phyloP scores from a whole-genome alignment of 1,140 invertebrate genomes.

The Chionoecetes opilio region DNA sequence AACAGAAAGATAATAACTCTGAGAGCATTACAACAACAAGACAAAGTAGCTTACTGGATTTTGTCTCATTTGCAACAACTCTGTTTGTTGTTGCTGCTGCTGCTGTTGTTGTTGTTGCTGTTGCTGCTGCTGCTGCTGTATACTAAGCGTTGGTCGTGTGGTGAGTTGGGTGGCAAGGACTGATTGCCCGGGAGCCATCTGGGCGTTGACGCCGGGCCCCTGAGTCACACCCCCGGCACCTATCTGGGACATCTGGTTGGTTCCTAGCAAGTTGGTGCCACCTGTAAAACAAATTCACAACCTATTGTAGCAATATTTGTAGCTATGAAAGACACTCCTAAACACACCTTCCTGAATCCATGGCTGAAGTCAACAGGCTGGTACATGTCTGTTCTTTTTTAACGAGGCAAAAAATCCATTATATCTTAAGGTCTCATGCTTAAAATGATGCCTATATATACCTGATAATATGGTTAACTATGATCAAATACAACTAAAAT shows the following conservation, averaged over 20 bases:
- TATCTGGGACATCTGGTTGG: conserved; percentile 63
- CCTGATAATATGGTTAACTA: no score
- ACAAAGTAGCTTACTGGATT: conserved; percentile 49
- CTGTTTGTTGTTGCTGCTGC: conserved; percentile 59
- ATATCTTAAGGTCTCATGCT: no score
- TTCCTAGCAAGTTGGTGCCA: conserved; percentile 45
- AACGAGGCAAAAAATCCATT: no score
- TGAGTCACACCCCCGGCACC: conserved; percentile 39
- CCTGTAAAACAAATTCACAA: conserved; percentile 50
- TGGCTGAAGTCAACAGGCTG: no score
- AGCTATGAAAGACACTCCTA: not conserved
- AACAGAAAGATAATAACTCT: no score
- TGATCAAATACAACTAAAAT: no score
- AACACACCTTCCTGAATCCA: not conserved
- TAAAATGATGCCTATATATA: no score
- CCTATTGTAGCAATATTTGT: not conserved
- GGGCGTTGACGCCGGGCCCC: conserved; percentile 61
- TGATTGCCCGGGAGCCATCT: conserved; percentile 54
- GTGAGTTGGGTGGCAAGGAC: conserved; percentile 54
- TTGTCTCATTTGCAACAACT: conserved; percentile 68
- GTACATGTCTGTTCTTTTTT: no score
- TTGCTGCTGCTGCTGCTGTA: conserved; percentile 70
- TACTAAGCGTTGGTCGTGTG: conserved; percentile 56
- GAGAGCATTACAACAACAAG: conserved; percentile 11
- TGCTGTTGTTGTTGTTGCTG: conserved; percentile 67